Evolutionary conservation across 2,113 vertebrate genomes (phyloP).

Genomic region (Symphodus melops): DNA sequence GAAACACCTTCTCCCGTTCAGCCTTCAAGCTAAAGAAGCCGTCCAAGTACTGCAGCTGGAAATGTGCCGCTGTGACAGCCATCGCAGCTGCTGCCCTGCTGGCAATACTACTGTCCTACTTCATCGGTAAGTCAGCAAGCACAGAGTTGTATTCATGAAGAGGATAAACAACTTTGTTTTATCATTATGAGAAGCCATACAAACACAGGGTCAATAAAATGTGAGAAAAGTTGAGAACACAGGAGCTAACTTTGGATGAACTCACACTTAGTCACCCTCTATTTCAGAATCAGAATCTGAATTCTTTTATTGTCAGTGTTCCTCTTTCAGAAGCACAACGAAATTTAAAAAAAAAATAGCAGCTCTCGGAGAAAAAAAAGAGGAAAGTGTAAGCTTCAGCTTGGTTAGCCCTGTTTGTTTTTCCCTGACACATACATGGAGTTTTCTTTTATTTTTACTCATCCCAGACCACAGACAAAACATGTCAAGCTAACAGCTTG

Average conservation of each 20-base stretch:
- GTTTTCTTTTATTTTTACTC: conserved; percentile 24
- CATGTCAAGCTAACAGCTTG: conserved; percentile 30
- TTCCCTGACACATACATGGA: conserved; percentile 25
- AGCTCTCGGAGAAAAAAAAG: too few relatives aligned
- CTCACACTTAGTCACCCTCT: conserved; percentile 4
- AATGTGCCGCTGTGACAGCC: conserved; percentile 95
- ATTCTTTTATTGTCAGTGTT: too few relatives aligned
- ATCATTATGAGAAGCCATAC: background rate
- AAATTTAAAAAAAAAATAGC: too few relatives aligned
- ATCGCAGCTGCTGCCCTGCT: conserved; percentile 94
- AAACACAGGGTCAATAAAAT: conserved; percentile 4
- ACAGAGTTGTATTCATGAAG: conserved; percentile 1
- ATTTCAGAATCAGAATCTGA: too few relatives aligned
- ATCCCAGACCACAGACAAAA: conserved; percentile 12
- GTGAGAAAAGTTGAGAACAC: background rate
- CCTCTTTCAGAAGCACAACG: too few relatives aligned
- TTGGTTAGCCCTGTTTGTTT: conserved; percentile 25
- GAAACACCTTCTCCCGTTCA: conserved; percentile 98
- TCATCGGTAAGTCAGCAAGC: conserved; percentile 89
- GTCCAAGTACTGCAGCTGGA: conserved; percentile 99
- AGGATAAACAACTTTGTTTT: background rate
- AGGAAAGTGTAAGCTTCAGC: too few relatives aligned
- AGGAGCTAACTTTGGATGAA: conserved; percentile 1
- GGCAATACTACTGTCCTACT: conserved; percentile 96
- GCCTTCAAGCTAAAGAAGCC: conserved; percentile 99